phyloP scores from a whole-genome alignment of 1,140 invertebrate genomes.

The Drosophila albomicans region DNA sequence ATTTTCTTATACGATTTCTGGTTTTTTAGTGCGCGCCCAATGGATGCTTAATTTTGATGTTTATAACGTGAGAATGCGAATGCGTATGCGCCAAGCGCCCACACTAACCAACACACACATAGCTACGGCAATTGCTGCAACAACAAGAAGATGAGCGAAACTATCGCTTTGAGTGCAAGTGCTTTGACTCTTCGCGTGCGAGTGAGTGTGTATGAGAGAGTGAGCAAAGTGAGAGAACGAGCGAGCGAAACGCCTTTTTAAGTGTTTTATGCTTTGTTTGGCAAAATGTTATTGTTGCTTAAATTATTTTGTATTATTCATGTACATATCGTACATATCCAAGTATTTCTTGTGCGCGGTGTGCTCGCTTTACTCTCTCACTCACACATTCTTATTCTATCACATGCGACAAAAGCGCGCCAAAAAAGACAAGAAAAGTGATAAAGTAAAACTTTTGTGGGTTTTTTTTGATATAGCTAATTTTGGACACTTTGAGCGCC shows the following conservation, averaged over 20 bases:
- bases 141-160: slow-evolving; percentile 58
- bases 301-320: slow-evolving; percentile 80
- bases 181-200: slow-evolving; percentile 38
- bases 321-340: slow-evolving; percentile 49
- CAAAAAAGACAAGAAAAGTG: slow-evolving; percentile 21
- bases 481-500: slow-evolving; percentile 17
- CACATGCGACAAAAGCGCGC: slow-evolving; percentile 42
- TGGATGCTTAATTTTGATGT: slow-evolving; percentile 75
- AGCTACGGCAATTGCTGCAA: slow-evolving; percentile 28
- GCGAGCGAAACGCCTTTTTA: slow-evolving; percentile 66
- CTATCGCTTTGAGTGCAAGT: slow-evolving; percentile 64
- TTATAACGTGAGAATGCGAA: slow-evolving; percentile 83
- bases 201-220: slow-evolving; percentile 13
- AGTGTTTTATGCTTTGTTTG: slow-evolving; percentile 83
- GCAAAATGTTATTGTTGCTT: slow-evolving; percentile 81
- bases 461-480: background rate
- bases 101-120: slow-evolving; percentile 34
- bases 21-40: slow-evolving; percentile 62
- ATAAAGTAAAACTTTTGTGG: slow-evolving; percentile 10
- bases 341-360: slow-evolving; percentile 27
- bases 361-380: background rate
- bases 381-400: background rate
- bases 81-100: slow-evolving; percentile 60
- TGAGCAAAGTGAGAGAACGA: slow-evolving; percentile 11
- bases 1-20: slow-evolving; percentile 56